Evolutionary conservation across 2,113 vertebrate genomes (phyloP).

Genomic region (Paracanthobrama guichenoti): DNA sequence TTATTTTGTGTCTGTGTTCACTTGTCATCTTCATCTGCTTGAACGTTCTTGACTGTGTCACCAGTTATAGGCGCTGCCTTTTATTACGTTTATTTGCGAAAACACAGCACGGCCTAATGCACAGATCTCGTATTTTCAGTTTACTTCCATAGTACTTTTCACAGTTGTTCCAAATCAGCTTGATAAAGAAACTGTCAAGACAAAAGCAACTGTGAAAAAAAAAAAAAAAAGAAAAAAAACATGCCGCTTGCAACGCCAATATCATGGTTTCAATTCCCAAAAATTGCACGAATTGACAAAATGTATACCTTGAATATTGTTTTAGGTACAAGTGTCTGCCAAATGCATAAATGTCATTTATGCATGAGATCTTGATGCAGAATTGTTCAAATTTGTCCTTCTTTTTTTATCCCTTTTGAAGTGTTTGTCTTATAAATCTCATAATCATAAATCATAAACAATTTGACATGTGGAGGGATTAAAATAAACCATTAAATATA

Average conservation of each 20-base stretch:
- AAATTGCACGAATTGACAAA: not conserved
- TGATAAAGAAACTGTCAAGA: not conserved
- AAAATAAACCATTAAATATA: too few species aligned
- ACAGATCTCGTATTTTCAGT: not conserved
- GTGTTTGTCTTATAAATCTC: too few species aligned
- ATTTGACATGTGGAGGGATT: too few species aligned
- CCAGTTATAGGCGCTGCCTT: too few species aligned
- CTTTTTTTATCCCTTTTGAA: too few species aligned
- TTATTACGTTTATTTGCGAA: not conserved
- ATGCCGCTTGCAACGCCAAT: not conserved
- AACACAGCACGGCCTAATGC: not conserved
- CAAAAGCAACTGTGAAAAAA: not conserved
- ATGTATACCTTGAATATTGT: not conserved
- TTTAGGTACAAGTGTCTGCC: not conserved
- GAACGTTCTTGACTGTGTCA: not conserved
- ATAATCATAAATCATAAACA: too few species aligned
- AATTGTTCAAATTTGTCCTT: too few species aligned
- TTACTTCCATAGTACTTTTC: not conserved
- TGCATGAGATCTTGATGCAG: too few species aligned
- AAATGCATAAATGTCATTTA: too few species aligned
- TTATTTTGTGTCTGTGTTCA: not conserved
- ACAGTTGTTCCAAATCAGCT: not conserved
- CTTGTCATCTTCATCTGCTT: not conserved
- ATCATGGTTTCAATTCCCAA: not conserved
- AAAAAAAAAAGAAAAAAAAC: too few species aligned